phyloP scores from a whole-genome alignment of 2,888 invertebrate genomes.

The Belgica antarctica region DNA sequence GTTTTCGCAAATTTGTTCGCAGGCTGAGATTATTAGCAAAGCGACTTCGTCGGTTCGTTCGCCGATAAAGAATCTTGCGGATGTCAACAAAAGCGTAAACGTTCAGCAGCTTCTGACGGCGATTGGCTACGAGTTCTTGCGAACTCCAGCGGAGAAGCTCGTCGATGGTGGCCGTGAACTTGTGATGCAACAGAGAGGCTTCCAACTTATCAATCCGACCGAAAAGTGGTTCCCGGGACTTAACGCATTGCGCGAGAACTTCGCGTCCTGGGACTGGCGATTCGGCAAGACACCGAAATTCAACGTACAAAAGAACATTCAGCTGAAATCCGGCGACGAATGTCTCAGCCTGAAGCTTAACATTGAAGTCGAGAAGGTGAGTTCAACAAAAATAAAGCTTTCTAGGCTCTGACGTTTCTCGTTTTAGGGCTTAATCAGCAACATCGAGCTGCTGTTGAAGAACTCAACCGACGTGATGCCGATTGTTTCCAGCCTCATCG shows the following conservation, averaged over 20 bases:
- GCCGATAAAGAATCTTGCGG: constrained; percentile 77
- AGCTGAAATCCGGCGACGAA: constrained; percentile 56
- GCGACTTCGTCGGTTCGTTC: constrained; percentile 83
- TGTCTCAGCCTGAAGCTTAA: constrained; percentile 61
- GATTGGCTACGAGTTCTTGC: constrained; percentile 59
- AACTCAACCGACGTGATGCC: constrained; percentile 51
- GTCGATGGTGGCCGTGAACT: constrained; percentile 69
- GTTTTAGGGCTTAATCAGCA: constrained; percentile 52
- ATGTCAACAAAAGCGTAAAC: constrained; percentile 68
- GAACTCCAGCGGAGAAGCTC: constrained; percentile 34
- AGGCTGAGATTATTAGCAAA: constrained; percentile 78
- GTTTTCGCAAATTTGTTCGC: constrained; percentile 46
- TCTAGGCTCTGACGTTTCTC: no score
- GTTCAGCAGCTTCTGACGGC: constrained; percentile 73
- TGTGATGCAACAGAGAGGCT: constrained; percentile 75
- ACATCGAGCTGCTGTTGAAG: constrained; percentile 52
- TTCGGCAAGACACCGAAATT: constrained; percentile 85
- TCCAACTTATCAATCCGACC: constrained; percentile 81
- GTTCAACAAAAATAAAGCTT: not conserved
- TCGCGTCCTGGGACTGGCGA: constrained; percentile 83
- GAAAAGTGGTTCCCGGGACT: constrained; percentile 87
- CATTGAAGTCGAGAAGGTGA: constrained; percentile 56
- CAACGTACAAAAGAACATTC: constrained; percentile 58
- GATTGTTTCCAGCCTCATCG: constrained; percentile 52
- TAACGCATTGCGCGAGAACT: constrained; percentile 65